phyloP scores from a whole-genome alignment of 2,113 vertebrate species.

The Meles meles region DNA sequence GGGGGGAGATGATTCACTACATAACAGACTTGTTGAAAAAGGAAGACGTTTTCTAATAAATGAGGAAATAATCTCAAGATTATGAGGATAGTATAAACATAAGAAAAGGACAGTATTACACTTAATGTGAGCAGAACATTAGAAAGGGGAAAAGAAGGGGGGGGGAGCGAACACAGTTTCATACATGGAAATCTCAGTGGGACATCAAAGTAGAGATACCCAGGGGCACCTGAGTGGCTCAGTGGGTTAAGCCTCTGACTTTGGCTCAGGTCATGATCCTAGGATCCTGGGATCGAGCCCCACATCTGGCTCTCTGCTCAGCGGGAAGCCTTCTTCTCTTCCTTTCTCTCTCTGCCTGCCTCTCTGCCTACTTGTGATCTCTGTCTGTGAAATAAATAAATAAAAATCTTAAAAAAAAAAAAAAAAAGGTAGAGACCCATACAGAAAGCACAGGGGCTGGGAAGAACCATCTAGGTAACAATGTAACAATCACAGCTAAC shows the following conservation, averaged over 20 bases:
- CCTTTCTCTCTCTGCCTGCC: too few relatives aligned
- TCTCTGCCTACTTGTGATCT: too few relatives aligned
- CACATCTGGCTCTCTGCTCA: too few relatives aligned
- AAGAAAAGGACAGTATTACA: background rate
- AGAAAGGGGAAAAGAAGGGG: background rate
- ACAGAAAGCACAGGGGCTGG: background rate
- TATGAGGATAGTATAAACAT: background rate
- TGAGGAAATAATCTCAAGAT: slow-evolving; percentile 27
- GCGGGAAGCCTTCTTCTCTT: too few relatives aligned
- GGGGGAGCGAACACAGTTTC: background rate
- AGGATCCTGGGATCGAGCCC: too few relatives aligned
- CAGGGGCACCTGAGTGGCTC: too few relatives aligned
- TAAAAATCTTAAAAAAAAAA: too few relatives aligned
- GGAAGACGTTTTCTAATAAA: background rate
- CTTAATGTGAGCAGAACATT: slow-evolving; percentile 7
- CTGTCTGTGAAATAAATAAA: too few relatives aligned
- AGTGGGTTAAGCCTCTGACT: too few relatives aligned
- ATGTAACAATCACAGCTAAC: background rate
- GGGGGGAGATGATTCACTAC: background rate
- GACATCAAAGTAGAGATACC: background rate
- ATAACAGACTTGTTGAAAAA: background rate
- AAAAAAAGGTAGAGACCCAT: background rate
- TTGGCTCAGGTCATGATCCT: too few relatives aligned
- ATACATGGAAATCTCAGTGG: background rate
- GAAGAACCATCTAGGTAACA: background rate